phyloP scores from a whole-genome alignment of 2,113 vertebrate species.

The Petrocephalus microphthalmus region DNA sequence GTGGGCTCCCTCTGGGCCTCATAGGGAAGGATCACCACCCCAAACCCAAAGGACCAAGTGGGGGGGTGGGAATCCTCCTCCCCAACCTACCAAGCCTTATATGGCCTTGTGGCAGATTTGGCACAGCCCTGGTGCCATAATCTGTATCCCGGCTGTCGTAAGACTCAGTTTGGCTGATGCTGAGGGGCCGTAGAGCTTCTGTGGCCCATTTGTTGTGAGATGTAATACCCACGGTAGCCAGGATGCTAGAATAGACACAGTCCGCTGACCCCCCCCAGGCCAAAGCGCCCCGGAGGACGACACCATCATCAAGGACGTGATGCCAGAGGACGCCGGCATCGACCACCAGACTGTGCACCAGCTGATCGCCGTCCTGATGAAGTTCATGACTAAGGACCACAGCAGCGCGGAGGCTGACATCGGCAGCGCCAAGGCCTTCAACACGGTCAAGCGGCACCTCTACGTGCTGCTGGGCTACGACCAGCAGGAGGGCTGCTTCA shows the following conservation, averaged over 20 bases:
- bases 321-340: slow-evolving; percentile 90
- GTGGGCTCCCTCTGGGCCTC: not conserved
- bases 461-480: slow-evolving; percentile 91
- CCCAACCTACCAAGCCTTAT: not conserved
- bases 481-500: slow-evolving; percentile 97
- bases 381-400: slow-evolving; percentile 96
- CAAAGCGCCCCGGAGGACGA: slow-evolving; percentile 85
- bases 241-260: not conserved
- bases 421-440: slow-evolving; percentile 94
- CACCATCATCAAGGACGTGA: slow-evolving; percentile 80
- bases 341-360: slow-evolving; percentile 98
- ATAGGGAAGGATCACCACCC: not conserved
- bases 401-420: slow-evolving; percentile 91
- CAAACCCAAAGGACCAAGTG: not conserved
- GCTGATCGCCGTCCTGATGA: slow-evolving; percentile 96
- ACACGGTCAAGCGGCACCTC: slow-evolving; percentile 91
- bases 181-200: not conserved
- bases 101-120: not conserved
- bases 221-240: not conserved
- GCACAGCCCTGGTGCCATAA: not conserved
- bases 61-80: not conserved
- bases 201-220: not conserved
- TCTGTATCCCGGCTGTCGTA: not conserved
- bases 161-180: not conserved
- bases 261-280: slow-evolving; percentile 42